Base-by-base conservation (phyloP, 2,888 invertebrate genomes). In the Tetropium fuscum region DNA sequence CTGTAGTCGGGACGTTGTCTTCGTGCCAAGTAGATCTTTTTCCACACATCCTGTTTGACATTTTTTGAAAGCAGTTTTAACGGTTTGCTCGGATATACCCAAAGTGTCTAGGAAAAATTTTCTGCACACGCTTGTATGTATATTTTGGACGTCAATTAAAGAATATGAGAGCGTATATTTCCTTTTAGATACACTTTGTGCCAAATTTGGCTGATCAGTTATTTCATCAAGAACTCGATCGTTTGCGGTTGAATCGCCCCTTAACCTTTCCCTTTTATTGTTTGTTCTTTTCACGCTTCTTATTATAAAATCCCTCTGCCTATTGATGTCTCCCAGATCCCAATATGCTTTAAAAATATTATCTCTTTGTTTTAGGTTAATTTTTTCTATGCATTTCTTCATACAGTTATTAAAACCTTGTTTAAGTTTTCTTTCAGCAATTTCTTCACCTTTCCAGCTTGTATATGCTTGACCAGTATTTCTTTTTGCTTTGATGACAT, bases 281-380 rank as follows among this genome's bases (percentile, higher is more conserved):
- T 30, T 30, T 30, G 10, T 30, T 30, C 30, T 30, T 30, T 30
- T 30, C 5, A 30, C 30, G 30, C 30, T n/a, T 30, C 30, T 30
- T 30, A 30, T 30, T 30, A 30, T 5, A 30, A 30, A 30, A 10
- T 30, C 10, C 10, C 30, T 30, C 11, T 30, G 30, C 10, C 30
- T 30, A 10, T 30, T 30, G 5, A 30, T 30, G 10, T 30, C 30
- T 30, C 27, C 27, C 27, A 27, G 27, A 27, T 27, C 27, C 27
- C 27, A 27, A 7, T 27, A 27, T n/a, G 27, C 6, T 27, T 27
- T 27, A 6, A 27, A 27, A 6, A 27, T 27, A n/a, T 2, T 27
- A 27, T 27, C n/a, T 27, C 27, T 27, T 27, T 27, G 27, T n/a
- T 27, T n/a, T 2, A 7, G 6, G n/a, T n/a, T 7, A 27, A 27